phyloP scores from a whole-genome alignment of 2,797 vertebrate genomes.

The Enteromius fasciolatus region DNA sequence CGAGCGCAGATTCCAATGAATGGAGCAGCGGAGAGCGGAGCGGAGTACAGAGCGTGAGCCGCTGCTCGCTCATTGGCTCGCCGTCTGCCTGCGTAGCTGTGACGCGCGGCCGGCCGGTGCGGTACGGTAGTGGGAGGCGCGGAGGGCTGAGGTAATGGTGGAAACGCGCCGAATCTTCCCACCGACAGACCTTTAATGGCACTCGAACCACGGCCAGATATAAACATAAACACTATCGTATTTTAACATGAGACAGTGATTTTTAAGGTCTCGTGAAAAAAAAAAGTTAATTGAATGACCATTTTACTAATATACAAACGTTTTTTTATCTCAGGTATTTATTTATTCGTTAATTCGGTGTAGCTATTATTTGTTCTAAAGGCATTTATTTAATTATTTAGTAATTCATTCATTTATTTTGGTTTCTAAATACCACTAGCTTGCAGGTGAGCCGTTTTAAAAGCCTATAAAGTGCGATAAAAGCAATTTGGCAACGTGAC shows the following conservation, averaged over 20 bases:
- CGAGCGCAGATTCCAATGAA: conserved; percentile 72
- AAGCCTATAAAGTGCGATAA: not conserved
- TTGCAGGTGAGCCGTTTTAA: not conserved
- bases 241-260: not conserved
- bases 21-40: conserved; percentile 78
- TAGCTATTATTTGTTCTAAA: not conserved
- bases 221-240: conserved; percentile 35
- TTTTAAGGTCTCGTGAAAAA: conserved; percentile 1
- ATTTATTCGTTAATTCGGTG: not conserved
- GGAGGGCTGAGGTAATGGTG: conserved; percentile 49
- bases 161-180: conserved; percentile 34
- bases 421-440: not conserved
- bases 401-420: not conserved
- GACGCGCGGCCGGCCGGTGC: conserved; percentile 81
- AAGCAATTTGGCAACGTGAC: not conserved
- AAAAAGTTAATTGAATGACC: not conserved
- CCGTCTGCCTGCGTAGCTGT: conserved; percentile 86
- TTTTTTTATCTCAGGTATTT: not conserved
- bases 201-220: conserved; percentile 24
- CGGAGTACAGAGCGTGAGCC: conserved; percentile 77
- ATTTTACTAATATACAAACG: not conserved
- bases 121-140: conserved; percentile 80
- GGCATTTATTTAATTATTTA: not conserved
- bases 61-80: conserved; percentile 83
- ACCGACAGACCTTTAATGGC: conserved; percentile 48